These are phyloP conservation scores for Abscondita cerata DNA, from an alignment of 2,888 invertebrate genomes.

Conservation along the genomic window DNA sequence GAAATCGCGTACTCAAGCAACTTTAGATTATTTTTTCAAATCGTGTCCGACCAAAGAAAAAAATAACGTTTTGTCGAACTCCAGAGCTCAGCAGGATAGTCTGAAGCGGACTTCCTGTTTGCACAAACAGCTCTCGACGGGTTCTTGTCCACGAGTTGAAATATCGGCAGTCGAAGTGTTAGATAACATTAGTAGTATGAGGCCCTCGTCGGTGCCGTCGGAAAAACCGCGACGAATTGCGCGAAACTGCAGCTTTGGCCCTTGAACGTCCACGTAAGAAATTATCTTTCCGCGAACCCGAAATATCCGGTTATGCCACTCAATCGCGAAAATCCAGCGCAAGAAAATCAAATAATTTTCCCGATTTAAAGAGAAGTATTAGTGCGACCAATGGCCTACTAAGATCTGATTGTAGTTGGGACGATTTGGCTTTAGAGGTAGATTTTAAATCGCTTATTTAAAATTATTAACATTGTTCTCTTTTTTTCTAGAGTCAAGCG, in stretches of 20 bases:
- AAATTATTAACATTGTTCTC: background rate
- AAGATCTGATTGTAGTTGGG: conserved; percentile 60
- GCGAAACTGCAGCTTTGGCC: conserved; percentile 59
- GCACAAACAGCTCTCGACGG: conserved; percentile 56
- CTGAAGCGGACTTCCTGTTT: conserved; percentile 41
- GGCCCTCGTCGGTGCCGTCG: conserved; percentile 53
- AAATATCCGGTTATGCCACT: conserved; percentile 59
- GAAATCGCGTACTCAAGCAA: conserved; percentile 55
- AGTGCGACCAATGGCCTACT: conserved; percentile 48
- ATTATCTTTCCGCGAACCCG: conserved; percentile 86
- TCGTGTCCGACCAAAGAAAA: conserved; percentile 58
- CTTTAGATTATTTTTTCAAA: conserved; percentile 61
- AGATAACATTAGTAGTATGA: conserved; percentile 43
- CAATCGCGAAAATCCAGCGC: conserved; percentile 29
- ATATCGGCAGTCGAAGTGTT: conserved; percentile 46
- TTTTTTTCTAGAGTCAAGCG: conserved; percentile 85
- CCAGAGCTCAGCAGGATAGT: conserved; percentile 28
- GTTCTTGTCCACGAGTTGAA: conserved; percentile 53
- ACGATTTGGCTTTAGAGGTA: conserved; percentile 69
- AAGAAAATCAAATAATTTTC: conserved; percentile 34
- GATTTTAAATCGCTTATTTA: conserved; percentile 9
- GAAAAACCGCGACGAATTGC: conserved; percentile 53
- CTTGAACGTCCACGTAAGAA: conserved; percentile 79
- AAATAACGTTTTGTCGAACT: conserved; percentile 46
- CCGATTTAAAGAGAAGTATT: conserved; percentile 49